Evolutionary conservation across 2,888 invertebrate genomes (phyloP).

Genomic region (Oligia strigilis): DNA sequence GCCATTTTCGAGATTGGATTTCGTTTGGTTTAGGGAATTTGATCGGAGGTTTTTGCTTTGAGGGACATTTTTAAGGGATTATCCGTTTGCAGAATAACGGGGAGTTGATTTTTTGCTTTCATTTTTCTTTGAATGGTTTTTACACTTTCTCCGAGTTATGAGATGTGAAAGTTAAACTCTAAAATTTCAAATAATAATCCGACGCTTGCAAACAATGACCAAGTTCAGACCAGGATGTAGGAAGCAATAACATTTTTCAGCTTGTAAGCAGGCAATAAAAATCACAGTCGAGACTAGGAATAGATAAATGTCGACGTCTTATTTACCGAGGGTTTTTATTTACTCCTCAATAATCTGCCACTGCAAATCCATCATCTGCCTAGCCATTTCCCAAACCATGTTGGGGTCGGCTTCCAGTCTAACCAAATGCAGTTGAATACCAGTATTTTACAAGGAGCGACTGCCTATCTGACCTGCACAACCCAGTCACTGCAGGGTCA

Average conservation of each 20-base stretch:
- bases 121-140: neutral
- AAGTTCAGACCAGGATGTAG: neutral
- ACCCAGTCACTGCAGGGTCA: neutral
- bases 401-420: neutral
- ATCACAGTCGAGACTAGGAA: neutral
- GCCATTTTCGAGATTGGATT: slow-evolving; percentile 56
- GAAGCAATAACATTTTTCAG: neutral
- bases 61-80: slow-evolving; percentile 54
- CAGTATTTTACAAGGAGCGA: neutral
- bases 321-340: neutral
- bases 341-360: neutral
- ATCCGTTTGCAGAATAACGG: slow-evolving; percentile 52
- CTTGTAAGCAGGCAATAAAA: neutral
- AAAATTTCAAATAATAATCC: neutral
- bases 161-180: no score
- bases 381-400: neutral
- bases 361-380: neutral
- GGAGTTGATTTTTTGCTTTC: neutral
- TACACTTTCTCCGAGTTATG: neutral
- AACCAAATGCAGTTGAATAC: neutral
- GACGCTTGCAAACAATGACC: neutral
- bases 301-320: no score
- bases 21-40: slow-evolving; percentile 63
- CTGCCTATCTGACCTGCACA: neutral
- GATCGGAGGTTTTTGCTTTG: slow-evolving; percentile 47